Evolutionary conservation across 2,797 vertebrate species (phyloP), one percentile per base, ranked within the genome.

Genomic region (Microtus agrestis): DNA sequence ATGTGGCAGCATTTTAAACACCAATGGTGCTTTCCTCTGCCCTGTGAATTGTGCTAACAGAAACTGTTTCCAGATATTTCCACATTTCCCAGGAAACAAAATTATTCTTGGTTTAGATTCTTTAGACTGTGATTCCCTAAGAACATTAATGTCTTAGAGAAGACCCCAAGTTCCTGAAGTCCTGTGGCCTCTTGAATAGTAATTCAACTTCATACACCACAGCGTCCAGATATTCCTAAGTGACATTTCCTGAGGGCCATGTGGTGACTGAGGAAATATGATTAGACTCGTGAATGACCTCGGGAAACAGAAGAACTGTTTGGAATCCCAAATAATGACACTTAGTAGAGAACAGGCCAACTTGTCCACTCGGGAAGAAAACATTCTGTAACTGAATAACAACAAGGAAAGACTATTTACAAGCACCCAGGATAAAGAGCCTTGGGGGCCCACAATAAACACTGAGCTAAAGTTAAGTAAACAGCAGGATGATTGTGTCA

Each of bases 281-380:
- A 79, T 85, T 92, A 88, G 48, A 89, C 88, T 76, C 80, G 77
- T 73, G 89, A 89, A 63, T 78, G 23, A 7, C 51, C 31, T 71
- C 25, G 63, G 90, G 61, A 87, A 74, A 40, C 46, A 40, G 43
- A 43, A 94, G 63, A 77, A 79, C 61, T 84, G 19, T 65, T 93
- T 29, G 78, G 69, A 96, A 90, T 93, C 6, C 9, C 59, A 87
- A 93, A 87, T 67, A 76, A 65, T 56, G 43, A 82, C 86, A 14
- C 61, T 1, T 8, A 40, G 37, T 7, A 23, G 37, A 54, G 51
- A 94, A 51, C 56, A 27, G 61, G 10, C 9, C 15, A 48, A 56
- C 54, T 61, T 34, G 5, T 81, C 13, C 65, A 91, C 34, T 88
- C 25, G 80, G 27, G 29, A 54, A 87, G 21, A 94, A 73, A 91